Evolutionary conservation across 2,113 vertebrate species (phyloP).

Genomic region (Tricholaema leucomelas): DNA sequence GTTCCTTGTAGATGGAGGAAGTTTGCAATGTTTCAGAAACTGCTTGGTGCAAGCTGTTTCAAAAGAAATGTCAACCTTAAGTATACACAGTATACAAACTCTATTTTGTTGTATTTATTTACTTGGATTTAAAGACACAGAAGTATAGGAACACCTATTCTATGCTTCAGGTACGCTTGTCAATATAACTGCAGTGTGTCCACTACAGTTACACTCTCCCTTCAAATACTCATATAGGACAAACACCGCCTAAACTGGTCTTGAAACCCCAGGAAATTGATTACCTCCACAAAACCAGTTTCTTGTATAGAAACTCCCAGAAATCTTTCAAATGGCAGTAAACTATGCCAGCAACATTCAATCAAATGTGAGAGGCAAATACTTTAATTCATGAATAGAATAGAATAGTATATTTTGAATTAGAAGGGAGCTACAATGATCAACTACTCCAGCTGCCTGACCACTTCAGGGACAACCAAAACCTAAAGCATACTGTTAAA

Average conservation of each 20-base stretch:
- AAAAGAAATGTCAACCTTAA: neutral
- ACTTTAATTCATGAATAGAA: neutral
- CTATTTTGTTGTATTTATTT: neutral
- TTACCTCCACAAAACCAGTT: neutral
- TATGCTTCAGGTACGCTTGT: neutral
- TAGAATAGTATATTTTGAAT: neutral
- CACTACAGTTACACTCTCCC: neutral
- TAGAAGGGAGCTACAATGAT: neutral
- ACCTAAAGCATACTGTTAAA: neutral
- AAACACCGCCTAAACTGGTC: neutral
- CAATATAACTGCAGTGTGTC: neutral
- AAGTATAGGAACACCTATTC: neutral
- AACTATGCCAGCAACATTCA: neutral
- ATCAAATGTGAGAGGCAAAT: neutral
- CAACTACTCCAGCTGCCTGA: neutral
- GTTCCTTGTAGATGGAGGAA: neutral
- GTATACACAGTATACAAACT: neutral
- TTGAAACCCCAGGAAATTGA: neutral
- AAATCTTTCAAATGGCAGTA: neutral
- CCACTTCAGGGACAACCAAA: neutral
- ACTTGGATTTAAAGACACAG: neutral
- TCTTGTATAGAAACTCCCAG: neutral
- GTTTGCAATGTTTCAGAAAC: constrained; percentile 5
- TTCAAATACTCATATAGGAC: neutral
- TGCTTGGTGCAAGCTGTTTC: neutral